phyloP scores from a whole-genome alignment of 2,797 vertebrate species.

The Caiman crocodilus region DNA sequence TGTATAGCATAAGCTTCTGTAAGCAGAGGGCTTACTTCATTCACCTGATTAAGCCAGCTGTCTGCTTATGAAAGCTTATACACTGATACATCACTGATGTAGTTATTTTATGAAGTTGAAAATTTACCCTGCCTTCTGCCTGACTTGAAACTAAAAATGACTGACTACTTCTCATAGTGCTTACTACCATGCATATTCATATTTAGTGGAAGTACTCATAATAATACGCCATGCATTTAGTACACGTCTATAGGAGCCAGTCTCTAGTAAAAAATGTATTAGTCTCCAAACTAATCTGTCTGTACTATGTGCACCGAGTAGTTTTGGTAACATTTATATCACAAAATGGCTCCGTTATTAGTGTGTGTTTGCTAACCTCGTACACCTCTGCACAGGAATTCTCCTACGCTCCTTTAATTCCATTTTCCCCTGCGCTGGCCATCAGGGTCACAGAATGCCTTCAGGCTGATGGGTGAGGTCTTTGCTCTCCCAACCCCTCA shows the following conservation, averaged over 20 bases:
- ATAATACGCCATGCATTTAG: not conserved
- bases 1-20: too few species aligned
- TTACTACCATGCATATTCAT: not conserved
- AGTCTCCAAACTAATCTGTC: not conserved
- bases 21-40: too few species aligned
- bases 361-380: not conserved
- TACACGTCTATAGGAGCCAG: not conserved
- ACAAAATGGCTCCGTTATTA: not conserved
- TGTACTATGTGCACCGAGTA: not conserved
- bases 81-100: too few species aligned
- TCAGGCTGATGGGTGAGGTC: not conserved
- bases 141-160: too few species aligned
- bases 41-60: too few species aligned
- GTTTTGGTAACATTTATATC: not conserved
- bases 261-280: not conserved
- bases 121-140: too few species aligned
- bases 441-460: not conserved
- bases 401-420: too few species aligned
- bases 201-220: not conserved
- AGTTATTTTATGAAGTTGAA: too few species aligned
- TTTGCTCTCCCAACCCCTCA: not conserved
- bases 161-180: not conserved
- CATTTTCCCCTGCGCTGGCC: not conserved
- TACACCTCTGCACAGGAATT: not conserved
- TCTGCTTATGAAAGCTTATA: too few species aligned